These are phyloP conservation scores for Proterorhinus semilunaris DNA, from an alignment of 2,113 vertebrate species.

Conservation along the genomic window DNA sequence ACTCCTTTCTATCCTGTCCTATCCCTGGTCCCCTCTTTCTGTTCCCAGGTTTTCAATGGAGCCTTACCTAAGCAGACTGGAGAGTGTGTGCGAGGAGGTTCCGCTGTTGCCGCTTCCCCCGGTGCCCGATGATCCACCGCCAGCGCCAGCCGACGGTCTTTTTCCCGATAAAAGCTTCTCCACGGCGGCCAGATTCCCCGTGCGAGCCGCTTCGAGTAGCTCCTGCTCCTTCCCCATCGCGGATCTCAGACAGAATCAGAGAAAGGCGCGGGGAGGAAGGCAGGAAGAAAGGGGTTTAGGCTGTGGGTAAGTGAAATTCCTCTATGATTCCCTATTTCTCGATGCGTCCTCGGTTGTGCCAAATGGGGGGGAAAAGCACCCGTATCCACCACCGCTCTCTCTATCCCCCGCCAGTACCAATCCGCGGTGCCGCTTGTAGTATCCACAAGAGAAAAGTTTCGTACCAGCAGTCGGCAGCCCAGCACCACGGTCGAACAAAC, in stretches of 20 bases:
- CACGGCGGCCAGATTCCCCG: constrained; percentile 90
- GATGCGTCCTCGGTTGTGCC: constrained; percentile 9
- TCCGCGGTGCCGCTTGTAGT: constrained; percentile 46
- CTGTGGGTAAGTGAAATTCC: constrained; percentile 50
- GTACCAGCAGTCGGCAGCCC: constrained; percentile 45
- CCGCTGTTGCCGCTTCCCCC: constrained; percentile 71
- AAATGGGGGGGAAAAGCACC: constrained; percentile 31
- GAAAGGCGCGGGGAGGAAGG: constrained; percentile 49
- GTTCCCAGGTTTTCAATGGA: constrained; percentile 8
- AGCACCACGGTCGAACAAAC: constrained; percentile 69
- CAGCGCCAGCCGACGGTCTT: constrained; percentile 81
- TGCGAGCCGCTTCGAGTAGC: constrained; percentile 93
- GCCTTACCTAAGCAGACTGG: constrained; percentile 89
- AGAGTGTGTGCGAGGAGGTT: constrained; percentile 84
- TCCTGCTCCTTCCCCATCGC: constrained; percentile 98
- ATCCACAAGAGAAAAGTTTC: constrained; percentile 72
- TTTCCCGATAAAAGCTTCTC: constrained; percentile 94
- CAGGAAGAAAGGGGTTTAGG: constrained; percentile 29
- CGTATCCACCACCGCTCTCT: constrained; percentile 26
- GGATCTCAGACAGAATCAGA: constrained; percentile 36
- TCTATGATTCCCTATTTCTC: constrained; percentile 34
- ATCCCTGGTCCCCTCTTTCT: constrained; percentile 2
- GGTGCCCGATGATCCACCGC: constrained; percentile 71
- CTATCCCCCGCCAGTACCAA: constrained; percentile 43
- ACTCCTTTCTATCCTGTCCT: not conserved